These are phyloP conservation scores for Xyliphius kryptos DNA, from an alignment of 2,113 vertebrate genomes.

Conservation along the genomic window DNA sequence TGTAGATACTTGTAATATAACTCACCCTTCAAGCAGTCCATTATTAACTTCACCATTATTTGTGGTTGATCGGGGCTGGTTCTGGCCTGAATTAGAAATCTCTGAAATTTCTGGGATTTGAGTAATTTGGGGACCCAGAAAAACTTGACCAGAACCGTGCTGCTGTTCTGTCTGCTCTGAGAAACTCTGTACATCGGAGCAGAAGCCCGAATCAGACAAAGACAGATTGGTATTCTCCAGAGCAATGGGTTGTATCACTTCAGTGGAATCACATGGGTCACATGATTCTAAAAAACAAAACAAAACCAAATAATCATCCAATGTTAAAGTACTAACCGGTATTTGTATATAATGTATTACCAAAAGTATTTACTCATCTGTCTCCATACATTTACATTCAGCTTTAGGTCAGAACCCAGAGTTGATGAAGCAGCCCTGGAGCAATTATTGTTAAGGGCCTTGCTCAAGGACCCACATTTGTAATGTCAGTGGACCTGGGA, in stretches of 20 bases:
- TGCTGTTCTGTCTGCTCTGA: constrained; percentile 48
- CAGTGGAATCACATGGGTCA: constrained; percentile 60
- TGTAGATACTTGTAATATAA: no score
- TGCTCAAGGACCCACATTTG: no score
- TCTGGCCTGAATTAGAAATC: constrained; percentile 46
- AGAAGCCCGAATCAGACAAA: constrained; percentile 51
- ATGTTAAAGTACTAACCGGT: no score
- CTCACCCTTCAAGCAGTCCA: constrained; percentile 56
- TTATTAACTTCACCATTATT: constrained; percentile 42
- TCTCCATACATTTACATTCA: no score
- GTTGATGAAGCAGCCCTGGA: no score
- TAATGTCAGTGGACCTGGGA: no score
- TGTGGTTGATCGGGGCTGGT: constrained; percentile 43
- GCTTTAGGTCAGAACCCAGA: no score
- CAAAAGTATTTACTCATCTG: no score
- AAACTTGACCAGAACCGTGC: constrained; percentile 51
- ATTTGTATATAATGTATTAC: no score
- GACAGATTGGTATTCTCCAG: constrained; percentile 43
- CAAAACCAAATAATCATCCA: no score
- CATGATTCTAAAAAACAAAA: constrained; percentile 43
- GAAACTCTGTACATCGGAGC: constrained; percentile 46
- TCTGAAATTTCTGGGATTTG: constrained; percentile 48
- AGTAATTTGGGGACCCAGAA: constrained; percentile 54
- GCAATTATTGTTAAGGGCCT: no score
- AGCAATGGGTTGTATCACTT: constrained; percentile 45